Conservation (phyloP, 2,113 vertebrate species). For the Ondatra zibethicus region DNA sequence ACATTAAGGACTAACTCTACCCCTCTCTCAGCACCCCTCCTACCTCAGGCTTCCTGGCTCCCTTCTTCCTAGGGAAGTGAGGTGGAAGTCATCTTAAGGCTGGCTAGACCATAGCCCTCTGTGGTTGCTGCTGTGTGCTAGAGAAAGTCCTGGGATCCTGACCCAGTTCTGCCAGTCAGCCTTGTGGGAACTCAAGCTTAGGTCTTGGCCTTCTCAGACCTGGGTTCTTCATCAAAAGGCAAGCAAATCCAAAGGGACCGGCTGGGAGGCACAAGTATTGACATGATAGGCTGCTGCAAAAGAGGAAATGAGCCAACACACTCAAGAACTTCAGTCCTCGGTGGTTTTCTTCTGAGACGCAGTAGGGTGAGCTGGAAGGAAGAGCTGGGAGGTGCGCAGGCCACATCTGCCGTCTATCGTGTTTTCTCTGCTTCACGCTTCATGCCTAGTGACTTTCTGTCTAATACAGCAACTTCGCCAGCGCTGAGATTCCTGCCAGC, state of each 20-base stretch:
- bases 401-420: neutral
- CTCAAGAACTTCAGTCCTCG: neutral
- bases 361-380: neutral
- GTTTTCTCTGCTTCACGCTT: neutral
- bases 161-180: neutral
- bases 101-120: neutral
- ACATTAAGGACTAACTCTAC: constrained; percentile 74
- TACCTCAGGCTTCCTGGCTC: constrained; percentile 8
- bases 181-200: neutral
- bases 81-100: neutral
- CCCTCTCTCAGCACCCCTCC: constrained; percentile 42
- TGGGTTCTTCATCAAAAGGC: neutral
- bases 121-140: neutral
- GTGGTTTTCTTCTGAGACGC: neutral
- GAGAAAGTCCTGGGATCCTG: constrained; percentile 52
- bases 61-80: constrained; percentile 22
- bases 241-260: neutral
- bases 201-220: neutral
- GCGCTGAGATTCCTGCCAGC: neutral
- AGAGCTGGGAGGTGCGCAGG: neutral
- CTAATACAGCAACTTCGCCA: neutral
- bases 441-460: neutral
- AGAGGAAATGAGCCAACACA: neutral
- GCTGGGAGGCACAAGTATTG: neutral
- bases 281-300: neutral